These are phyloP conservation scores for Oreochromis tanganicae DNA, from an alignment of 2,113 vertebrate species.

Conservation along the genomic window DNA sequence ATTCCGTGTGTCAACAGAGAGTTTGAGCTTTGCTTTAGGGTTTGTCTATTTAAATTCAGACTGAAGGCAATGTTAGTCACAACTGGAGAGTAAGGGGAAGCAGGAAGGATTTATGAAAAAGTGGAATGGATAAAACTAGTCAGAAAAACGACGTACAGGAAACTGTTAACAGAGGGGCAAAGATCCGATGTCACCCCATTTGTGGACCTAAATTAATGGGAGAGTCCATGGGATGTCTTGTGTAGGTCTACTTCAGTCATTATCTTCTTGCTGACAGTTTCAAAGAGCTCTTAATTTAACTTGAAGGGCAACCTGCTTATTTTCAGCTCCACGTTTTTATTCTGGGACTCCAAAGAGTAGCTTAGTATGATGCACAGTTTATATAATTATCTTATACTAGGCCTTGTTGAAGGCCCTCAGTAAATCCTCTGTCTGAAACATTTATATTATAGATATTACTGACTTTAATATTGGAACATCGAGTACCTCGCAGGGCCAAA, in stretches of 20 bases:
- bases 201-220: background rate
- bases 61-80: constrained; percentile 64
- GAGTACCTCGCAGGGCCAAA: background rate
- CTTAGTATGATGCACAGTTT: background rate
- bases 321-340: background rate
- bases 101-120: constrained; percentile 5
- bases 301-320: background rate
- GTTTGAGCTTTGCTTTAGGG: constrained; percentile 46
- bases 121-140: background rate
- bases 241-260: background rate
- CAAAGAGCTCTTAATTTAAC: background rate
- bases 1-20: constrained; percentile 34
- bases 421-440: background rate
- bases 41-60: constrained; percentile 65
- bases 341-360: background rate
- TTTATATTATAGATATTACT: background rate
- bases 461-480: background rate
- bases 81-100: background rate
- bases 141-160: background rate
- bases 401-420: background rate
- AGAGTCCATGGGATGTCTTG: background rate
- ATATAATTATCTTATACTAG: background rate
- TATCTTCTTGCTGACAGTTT: background rate
- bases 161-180: background rate
- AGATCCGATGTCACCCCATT: background rate